A percentile compares a stretch with the other conserved stretches of the same genome.
phyloP scores from a whole-genome alignment of 1,140 invertebrate genomes.

The Meteorus sp. region DNA sequence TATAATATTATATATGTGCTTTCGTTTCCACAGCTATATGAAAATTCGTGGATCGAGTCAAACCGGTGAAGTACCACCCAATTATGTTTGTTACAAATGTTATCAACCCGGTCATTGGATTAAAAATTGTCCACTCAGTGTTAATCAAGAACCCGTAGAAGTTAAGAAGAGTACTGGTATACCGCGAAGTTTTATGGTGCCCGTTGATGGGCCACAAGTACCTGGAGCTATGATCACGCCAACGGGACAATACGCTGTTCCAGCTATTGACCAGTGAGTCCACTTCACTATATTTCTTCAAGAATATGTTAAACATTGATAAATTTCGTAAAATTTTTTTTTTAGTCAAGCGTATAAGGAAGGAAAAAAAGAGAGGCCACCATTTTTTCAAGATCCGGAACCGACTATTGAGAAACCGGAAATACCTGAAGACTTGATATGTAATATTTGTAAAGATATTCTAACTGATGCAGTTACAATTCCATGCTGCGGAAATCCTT shows the following conservation, averaged over 20 bases:
- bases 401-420: conserved; percentile 66
- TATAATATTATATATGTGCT: too few relatives aligned
- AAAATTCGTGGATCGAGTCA: conserved; percentile 85
- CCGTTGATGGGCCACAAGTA: conserved; percentile 83
- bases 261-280: conserved; percentile 89
- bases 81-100: conserved; percentile 92
- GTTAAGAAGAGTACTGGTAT: conserved; percentile 96
- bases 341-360: conserved; percentile 77
- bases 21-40: conserved; percentile 70
- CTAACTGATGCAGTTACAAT: conserved; percentile 95
- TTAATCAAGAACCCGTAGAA: conserved; percentile 71
- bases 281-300: too few relatives aligned
- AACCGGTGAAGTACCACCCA: conserved; percentile 83
- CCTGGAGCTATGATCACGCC: conserved; percentile 94
- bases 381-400: conserved; percentile 65
- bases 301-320: too few relatives aligned
- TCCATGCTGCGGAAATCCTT: conserved; percentile 95
- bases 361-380: conserved; percentile 69
- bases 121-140: conserved; percentile 82
- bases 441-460: conserved; percentile 90
- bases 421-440: conserved; percentile 89
- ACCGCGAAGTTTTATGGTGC: conserved; percentile 93
- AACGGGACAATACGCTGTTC: conserved; percentile 88
- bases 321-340: conserved; percentile 41
- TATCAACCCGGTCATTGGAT: conserved; percentile 94